Evolutionary conservation across 2,113 vertebrate genomes (phyloP).

Genomic region (Saimiri boliviensis): DNA sequence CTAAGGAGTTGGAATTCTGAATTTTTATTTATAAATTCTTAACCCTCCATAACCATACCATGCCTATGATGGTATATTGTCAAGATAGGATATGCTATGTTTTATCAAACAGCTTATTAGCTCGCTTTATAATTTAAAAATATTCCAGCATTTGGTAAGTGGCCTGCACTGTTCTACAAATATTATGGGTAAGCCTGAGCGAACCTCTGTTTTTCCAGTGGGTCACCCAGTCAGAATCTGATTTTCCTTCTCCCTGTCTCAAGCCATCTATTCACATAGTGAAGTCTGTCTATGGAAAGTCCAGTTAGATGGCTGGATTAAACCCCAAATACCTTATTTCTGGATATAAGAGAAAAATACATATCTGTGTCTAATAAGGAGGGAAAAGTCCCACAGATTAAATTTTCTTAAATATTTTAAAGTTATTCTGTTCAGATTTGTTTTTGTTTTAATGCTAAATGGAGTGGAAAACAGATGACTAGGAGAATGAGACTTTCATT

Average conservation of each 20-base stretch:
- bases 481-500: background rate
- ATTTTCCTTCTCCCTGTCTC: background rate
- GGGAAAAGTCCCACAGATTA: background rate
- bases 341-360: background rate
- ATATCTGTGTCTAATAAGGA: background rate
- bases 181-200: background rate
- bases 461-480: background rate
- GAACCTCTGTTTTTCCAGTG: background rate
- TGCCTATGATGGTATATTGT: background rate
- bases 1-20: background rate
- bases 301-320: background rate
- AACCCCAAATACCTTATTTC: background rate
- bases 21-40: background rate
- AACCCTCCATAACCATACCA: background rate
- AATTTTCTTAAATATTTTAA: background rate
- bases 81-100: background rate
- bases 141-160: background rate
- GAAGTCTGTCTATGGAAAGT: background rate
- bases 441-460: background rate
- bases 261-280: background rate
- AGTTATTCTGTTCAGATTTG: background rate
- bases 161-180: background rate
- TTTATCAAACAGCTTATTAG: background rate
- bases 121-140: background rate
- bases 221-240: background rate